Percentiles rank a stretch among this genome's conserved stretches.
phyloP scores from a whole-genome alignment of 2,797 vertebrate genomes.

The Micropoecilia bifurca region DNA sequence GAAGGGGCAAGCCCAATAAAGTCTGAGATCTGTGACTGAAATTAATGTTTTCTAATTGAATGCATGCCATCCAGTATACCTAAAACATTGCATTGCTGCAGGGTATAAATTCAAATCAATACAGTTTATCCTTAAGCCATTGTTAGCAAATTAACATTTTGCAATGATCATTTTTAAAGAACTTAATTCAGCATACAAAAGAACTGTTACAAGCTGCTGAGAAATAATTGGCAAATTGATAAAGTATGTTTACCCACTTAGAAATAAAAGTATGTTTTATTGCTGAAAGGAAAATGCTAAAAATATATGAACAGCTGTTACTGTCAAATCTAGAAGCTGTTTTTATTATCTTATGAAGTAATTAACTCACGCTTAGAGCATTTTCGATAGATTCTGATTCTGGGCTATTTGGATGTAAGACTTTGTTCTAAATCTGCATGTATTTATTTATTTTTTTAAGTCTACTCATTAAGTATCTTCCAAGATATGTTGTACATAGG shows the following conservation, averaged over 20 bases:
- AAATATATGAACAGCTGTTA: neutral
- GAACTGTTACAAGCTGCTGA: neutral
- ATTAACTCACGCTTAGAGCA: neutral
- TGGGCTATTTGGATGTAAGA: neutral
- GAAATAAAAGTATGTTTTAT: neutral
- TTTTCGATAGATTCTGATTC: neutral
- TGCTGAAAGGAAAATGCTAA: neutral
- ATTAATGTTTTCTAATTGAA: neutral
- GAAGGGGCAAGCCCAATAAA: neutral
- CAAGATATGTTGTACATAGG: neutral
- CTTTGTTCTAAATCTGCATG: neutral
- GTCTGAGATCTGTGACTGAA: neutral
- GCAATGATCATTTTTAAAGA: neutral
- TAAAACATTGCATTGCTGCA: neutral
- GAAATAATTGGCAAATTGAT: neutral
- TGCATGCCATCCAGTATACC: neutral
- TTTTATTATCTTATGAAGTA: neutral
- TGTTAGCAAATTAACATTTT: slow-evolving; percentile 1
- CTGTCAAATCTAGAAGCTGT: neutral
- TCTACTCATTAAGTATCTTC: neutral
- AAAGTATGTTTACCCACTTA: neutral
- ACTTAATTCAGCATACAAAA: neutral
- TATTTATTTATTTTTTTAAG: neutral
- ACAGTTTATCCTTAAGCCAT: neutral
- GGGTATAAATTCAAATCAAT: neutral